Evolutionary conservation across 2,888 invertebrate species (phyloP).

Genomic region (Drosophila percnosoma): DNA sequence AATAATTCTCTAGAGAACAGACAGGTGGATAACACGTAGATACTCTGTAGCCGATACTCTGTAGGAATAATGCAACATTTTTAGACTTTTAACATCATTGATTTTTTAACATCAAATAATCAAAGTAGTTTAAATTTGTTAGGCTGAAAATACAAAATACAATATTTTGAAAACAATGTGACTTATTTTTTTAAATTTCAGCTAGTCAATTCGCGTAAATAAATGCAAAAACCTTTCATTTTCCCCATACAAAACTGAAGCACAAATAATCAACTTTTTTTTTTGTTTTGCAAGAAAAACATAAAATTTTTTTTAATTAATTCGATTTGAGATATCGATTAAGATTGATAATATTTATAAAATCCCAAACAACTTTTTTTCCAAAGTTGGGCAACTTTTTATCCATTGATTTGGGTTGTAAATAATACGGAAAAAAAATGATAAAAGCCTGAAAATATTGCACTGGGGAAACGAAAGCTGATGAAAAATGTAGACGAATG

Average conservation of each 20-base stretch:
- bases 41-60: background rate
- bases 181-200: background rate
- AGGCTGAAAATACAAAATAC: rapidly evolving
- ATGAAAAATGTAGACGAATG: slow-evolving; percentile 44
- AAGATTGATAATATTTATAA: background rate
- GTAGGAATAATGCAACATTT: background rate
- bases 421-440: background rate
- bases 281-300: background rate
- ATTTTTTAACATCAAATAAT: background rate
- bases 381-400: background rate
- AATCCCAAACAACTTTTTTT: background rate
- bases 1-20: background rate
- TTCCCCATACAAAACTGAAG: background rate
- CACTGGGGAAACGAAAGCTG: slow-evolving; percentile 11
- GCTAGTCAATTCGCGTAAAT: background rate
- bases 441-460: slow-evolving; percentile 13
- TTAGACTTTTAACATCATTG: too few relatives aligned
- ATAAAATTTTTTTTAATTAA: background rate
- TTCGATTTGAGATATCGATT: background rate
- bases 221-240: background rate
- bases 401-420: background rate
- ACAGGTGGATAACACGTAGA: background rate
- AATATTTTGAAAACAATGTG: background rate
- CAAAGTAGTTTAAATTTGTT: background rate
- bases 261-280: background rate